Percentiles rank a stretch among this genome's conserved stretches.
phyloP scores from a whole-genome alignment of 2,888 invertebrate genomes.

The Sturmia bella region DNA sequence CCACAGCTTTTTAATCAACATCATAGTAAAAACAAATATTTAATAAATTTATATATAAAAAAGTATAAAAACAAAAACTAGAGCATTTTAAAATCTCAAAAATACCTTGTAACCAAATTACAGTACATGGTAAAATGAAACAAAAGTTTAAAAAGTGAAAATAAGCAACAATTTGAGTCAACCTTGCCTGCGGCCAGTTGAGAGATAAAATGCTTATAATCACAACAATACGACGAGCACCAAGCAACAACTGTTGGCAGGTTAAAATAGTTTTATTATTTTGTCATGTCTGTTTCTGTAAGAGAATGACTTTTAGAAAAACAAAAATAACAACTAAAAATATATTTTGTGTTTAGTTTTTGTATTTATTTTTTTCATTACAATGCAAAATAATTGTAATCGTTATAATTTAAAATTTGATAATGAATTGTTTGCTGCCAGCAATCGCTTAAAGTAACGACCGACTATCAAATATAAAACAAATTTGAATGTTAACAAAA shows the following conservation, averaged over 20 bases:
- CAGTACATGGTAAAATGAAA: slow-evolving; percentile 27
- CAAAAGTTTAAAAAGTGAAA: slow-evolving; percentile 55
- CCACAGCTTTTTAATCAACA: slow-evolving; percentile 33
- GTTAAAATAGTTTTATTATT: slow-evolving; percentile 33
- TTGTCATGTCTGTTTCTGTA: slow-evolving; percentile 33
- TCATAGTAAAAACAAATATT: slow-evolving; percentile 47
- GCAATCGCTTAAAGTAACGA: slow-evolving; percentile 1
- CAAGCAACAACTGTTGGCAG: slow-evolving; percentile 33
- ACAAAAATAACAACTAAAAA: neutral
- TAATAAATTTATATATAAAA: slow-evolving; percentile 43
- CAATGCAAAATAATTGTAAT: slow-evolving; percentile 19
- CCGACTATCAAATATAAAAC: slow-evolving; percentile 9
- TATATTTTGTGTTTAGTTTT: slow-evolving; percentile 2
- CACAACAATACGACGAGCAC: slow-evolving; percentile 1
- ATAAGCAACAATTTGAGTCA: slow-evolving; percentile 63
- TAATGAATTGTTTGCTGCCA: slow-evolving; percentile 21
- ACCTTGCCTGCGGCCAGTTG: slow-evolving; percentile 68
- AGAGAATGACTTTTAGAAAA: neutral
- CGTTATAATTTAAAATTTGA: neutral
- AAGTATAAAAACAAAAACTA: slow-evolving; percentile 24
- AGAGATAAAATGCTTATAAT: slow-evolving; percentile 31
- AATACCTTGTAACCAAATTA: slow-evolving; percentile 6
- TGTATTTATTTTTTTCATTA: neutral
- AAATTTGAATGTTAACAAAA: slow-evolving; percentile 1
- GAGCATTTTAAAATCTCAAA: slow-evolving; percentile 26